These are phyloP conservation scores for Pseudomyrmex concolor DNA, from an alignment of 1,140 invertebrate genomes.

Conservation along the genomic window DNA sequence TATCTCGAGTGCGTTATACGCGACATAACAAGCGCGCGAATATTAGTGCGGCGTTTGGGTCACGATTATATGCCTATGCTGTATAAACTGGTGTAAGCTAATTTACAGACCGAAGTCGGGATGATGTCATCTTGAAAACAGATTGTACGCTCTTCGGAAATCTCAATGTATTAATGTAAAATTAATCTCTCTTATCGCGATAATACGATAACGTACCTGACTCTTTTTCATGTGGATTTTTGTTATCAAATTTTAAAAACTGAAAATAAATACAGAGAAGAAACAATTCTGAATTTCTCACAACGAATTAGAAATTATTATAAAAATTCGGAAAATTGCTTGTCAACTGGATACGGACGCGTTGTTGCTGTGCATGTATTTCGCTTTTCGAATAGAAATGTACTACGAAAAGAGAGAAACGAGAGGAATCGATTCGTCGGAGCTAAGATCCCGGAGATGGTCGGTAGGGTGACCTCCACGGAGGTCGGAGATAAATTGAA, in stretches of 20 bases:
- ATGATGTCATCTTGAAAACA: conserved; percentile 12
- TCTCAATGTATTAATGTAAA: too few relatives aligned
- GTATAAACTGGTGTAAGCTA: not conserved
- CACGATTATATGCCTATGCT: not conserved
- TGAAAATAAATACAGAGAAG: too few relatives aligned
- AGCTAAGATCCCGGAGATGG: conserved; percentile 36
- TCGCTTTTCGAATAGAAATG: conserved; percentile 56
- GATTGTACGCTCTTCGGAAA: not conserved
- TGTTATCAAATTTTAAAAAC: too few relatives aligned
- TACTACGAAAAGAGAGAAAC: conserved; percentile 35
- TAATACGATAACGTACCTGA: too few relatives aligned
- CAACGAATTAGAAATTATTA: too few relatives aligned
- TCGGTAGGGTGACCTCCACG: conserved; percentile 36
- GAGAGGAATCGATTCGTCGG: conserved; percentile 12
- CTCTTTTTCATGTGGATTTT: too few relatives aligned
- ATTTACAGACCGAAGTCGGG: not conserved
- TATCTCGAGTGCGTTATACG: not conserved
- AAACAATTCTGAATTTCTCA: too few relatives aligned
- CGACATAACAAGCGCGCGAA: not conserved
- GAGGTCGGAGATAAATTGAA: conserved; percentile 66
- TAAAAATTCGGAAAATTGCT: too few relatives aligned
- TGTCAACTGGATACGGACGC: too few relatives aligned
- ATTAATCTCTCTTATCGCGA: too few relatives aligned
- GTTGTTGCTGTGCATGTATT: too few relatives aligned
- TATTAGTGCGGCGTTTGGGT: not conserved